These are phyloP conservation scores for Prinia subflava DNA, from an alignment of 2,113 vertebrate genomes.

Conservation along the genomic window DNA sequence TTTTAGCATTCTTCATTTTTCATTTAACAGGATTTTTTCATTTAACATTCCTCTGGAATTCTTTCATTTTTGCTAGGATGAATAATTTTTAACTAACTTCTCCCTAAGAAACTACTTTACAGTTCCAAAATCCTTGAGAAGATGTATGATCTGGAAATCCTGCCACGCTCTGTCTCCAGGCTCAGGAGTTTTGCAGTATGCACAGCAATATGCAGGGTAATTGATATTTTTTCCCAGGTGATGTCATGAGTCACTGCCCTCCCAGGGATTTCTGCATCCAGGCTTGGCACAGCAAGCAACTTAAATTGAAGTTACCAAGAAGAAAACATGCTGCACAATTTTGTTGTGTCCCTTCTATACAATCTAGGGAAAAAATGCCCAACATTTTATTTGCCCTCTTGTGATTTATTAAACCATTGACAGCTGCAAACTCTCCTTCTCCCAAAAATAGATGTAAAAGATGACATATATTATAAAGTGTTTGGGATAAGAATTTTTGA, in stretches of 20 bases:
- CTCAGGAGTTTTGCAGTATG: not conserved
- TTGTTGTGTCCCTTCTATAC: not conserved
- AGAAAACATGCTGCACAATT: not conserved
- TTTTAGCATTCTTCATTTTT: not conserved
- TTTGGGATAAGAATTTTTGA: not conserved
- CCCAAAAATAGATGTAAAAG: not conserved
- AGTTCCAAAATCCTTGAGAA: not conserved
- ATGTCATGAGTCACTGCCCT: not conserved
- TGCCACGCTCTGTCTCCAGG: not conserved
- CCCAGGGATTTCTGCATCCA: not conserved
- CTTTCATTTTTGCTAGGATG: not conserved
- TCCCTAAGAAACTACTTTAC: not conserved
- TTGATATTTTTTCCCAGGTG: not conserved
- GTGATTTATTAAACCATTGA: not conserved
- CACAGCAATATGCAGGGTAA: not conserved
- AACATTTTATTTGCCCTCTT: not conserved
- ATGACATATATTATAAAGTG: not conserved
- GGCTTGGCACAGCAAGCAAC: not conserved
- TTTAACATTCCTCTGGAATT: not conserved
- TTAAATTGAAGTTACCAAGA: not conserved
- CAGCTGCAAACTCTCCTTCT: not conserved
- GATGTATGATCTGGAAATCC: not conserved
- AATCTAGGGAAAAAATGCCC: not conserved
- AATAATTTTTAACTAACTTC: not conserved
- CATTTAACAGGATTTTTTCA: not conserved